These are phyloP conservation scores for Dendroctonus ponderosae DNA, from an alignment of 1,140 invertebrate species.

Conservation along the genomic window DNA sequence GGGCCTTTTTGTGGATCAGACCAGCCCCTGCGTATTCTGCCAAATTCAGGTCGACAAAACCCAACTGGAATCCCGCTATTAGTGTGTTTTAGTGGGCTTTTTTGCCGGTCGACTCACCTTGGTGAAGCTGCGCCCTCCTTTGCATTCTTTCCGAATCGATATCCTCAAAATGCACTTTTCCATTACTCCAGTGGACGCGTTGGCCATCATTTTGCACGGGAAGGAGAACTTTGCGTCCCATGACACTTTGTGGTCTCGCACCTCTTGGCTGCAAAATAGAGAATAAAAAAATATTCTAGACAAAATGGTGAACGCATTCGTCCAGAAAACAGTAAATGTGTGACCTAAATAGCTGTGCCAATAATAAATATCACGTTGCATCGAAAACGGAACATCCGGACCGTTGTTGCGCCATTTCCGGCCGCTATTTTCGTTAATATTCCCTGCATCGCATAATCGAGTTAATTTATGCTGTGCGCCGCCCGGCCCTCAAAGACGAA, in stretches of 20 bases:
- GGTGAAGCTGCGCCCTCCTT: conserved; percentile 59
- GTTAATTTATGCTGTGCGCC: no score
- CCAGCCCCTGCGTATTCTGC: conserved; percentile 96
- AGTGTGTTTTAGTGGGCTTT: not conserved
- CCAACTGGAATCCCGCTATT: conserved; percentile 67
- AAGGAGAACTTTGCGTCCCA: conserved; percentile 91
- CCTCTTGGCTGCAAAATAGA: conserved; percentile 74
- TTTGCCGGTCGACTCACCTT: conserved; percentile 49
- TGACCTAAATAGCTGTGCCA: not conserved
- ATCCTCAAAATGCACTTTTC: conserved; percentile 89
- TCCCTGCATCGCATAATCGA: no score
- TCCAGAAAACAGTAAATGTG: not conserved
- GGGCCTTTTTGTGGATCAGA: conserved; percentile 74
- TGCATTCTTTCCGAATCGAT: conserved; percentile 91
- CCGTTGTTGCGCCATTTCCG: conserved; percentile 4
- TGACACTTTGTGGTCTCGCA: conserved; percentile 86
- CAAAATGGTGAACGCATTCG: not conserved
- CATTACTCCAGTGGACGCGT: conserved; percentile 88
- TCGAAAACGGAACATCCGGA: conserved; percentile 6
- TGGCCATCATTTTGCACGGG: conserved; percentile 95
- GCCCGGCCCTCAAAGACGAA: no score
- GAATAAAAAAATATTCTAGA: not conserved
- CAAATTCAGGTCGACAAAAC: conserved; percentile 94
- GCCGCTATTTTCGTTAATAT: not conserved
- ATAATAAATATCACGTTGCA: no score